Percentiles rank a stretch among this genome's conserved stretches.
These are phyloP conservation scores for Agrenia bidenticulata DNA, from an alignment of 2,888 invertebrate genomes.

Conservation along the genomic window DNA sequence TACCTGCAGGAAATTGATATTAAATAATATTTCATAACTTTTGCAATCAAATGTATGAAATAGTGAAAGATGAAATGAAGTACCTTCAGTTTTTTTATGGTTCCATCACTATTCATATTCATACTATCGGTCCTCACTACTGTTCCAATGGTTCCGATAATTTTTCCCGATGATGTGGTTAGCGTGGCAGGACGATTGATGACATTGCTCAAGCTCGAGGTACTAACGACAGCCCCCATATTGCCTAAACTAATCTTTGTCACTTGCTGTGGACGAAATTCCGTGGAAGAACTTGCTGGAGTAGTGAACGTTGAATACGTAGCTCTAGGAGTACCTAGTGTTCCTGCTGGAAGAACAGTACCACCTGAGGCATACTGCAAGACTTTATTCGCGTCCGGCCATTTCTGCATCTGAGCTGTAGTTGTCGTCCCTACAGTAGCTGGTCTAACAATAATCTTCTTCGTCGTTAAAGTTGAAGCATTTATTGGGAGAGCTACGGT, in stretches of 20 bases:
- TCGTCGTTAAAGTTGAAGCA: background rate
- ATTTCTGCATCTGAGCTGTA: background rate
- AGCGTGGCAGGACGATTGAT: background rate
- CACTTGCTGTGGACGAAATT: background rate
- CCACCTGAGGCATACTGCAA: conserved; percentile 15
- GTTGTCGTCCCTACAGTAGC: background rate
- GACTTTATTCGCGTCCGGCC: conserved; percentile 4
- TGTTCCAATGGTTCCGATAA: background rate
- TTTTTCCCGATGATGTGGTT: background rate
- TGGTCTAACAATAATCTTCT: conserved; percentile 10
- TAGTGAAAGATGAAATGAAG: too few species aligned
- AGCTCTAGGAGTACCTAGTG: background rate
- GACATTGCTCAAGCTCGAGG: background rate
- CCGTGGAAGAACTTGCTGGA: conserved; percentile 1
- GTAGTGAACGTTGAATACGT: background rate
- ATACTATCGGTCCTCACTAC: background rate
- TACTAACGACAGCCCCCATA: background rate
- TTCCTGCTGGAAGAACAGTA: conserved; percentile 1
- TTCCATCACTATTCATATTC: background rate
- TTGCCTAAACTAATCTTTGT: background rate
- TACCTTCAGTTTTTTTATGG: background rate
- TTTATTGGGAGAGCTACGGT: conserved; percentile 8
- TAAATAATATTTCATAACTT: background rate
- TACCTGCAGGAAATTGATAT: background rate
- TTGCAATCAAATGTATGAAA: too few species aligned